These are phyloP conservation scores for Aptenodytes patagonicus DNA, from an alignment of 2,113 vertebrate genomes.

Conservation along the genomic window DNA sequence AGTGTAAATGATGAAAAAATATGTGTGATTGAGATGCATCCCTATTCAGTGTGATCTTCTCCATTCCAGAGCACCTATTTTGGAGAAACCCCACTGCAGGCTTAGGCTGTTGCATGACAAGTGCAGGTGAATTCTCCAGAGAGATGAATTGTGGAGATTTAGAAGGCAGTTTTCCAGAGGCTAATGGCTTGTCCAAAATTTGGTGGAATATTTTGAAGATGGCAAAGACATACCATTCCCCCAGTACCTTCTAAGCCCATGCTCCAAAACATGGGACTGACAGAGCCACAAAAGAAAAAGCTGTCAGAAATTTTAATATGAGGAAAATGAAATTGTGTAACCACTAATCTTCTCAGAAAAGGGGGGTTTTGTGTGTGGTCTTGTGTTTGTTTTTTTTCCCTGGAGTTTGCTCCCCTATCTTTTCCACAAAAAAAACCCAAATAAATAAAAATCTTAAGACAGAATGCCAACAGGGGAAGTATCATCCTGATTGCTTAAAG, in stretches of 20 bases:
- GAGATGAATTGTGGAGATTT: background rate
- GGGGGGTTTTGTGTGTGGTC: background rate
- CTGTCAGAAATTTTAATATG: background rate
- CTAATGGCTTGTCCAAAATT: background rate
- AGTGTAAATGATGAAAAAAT: background rate
- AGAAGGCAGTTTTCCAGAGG: background rate
- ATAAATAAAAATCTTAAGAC: background rate
- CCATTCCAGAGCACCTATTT: background rate
- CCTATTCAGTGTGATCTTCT: background rate
- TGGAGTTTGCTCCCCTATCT: background rate
- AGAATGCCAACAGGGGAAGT: background rate
- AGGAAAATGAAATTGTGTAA: background rate
- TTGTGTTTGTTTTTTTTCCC: background rate
- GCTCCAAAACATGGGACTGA: background rate
- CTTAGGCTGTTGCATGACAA: background rate
- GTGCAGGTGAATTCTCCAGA: background rate
- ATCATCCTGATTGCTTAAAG: background rate
- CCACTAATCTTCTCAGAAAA: background rate
- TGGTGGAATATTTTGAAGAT: background rate
- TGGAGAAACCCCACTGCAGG: background rate
- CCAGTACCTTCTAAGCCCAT: background rate
- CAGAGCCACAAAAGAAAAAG: background rate
- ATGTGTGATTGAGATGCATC: background rate
- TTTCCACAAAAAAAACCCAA: background rate
- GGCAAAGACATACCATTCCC: background rate